Evolutionary conservation across 2,888 invertebrate species (phyloP), one percentile per base, ranked within the genome.

Genomic region (Ecdyonurus torrentis): DNA sequence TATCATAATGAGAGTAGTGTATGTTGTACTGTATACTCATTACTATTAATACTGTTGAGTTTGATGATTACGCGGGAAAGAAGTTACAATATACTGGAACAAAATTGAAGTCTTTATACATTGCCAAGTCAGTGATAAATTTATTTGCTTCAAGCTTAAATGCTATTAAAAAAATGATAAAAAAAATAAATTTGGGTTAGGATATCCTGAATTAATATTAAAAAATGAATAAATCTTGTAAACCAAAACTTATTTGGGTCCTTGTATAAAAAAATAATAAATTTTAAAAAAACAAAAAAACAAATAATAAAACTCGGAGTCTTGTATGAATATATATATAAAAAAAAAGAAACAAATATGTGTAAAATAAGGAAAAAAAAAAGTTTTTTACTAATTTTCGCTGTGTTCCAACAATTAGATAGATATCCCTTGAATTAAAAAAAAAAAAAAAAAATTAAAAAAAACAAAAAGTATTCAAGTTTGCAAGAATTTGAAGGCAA

Each of bases 111-210:
- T 7, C 55, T 22, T 7, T 55, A 55, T 20, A 55, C 55, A 55
- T 55, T 55, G 55, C 55, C 55, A 55, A 55, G n/a, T 55, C n/a
- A 55, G 55, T 55, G 55, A 55, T 55, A 55, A 55, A 10, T 55
- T 55, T n/a, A n/a, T 37, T 37, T 37, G 37, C 37, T 37, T 37
- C 7, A 37, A 37, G 37, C 37, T 37, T 37, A 37, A 55, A 55
- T 10, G 22, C 19, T 55, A 55, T 55, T 18, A 10, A 10, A 5
- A 55, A 55, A 55, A 55, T 55, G 7, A 50, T 10, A 50, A 50
- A 50, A 50, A 22, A n/a, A n/a, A 55, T 10, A 37, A 15, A 37
- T 37, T 37, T 37, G 37, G 37, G 37, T 37, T 37, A 37, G 15
- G 37, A 37, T 37, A 37, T 37, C 37, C 37, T 37, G 37, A 37